Conservation (phyloP, 1,140 invertebrate genomes). For the Ectropis grisescens region DNA sequence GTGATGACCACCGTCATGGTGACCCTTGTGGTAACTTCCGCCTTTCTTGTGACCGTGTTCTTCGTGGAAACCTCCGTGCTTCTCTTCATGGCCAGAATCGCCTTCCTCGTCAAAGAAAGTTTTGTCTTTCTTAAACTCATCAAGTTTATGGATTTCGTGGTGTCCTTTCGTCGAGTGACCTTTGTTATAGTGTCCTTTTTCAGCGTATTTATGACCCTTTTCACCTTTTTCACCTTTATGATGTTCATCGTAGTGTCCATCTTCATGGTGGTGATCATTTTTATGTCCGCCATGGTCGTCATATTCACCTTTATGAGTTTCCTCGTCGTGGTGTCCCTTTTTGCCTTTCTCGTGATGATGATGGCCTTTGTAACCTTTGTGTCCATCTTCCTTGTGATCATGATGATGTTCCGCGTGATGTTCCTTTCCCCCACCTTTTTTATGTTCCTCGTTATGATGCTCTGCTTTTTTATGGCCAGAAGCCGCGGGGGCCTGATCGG, state of each 20-base stretch:
- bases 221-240: slow-evolving; percentile 77
- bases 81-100: slow-evolving; percentile 78
- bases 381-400: slow-evolving; percentile 73
- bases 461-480: slow-evolving; percentile 74
- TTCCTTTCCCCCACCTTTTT: slow-evolving; percentile 70
- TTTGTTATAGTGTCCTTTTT: slow-evolving; percentile 78
- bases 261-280: slow-evolving; percentile 80
- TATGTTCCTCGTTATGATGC: slow-evolving; percentile 69
- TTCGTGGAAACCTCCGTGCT: slow-evolving; percentile 76
- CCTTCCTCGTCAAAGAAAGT: slow-evolving; percentile 82
- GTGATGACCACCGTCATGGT: slow-evolving; percentile 76
- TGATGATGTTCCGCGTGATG: slow-evolving; percentile 63
- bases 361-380: slow-evolving; percentile 76
- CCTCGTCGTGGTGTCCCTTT: slow-evolving; percentile 81
- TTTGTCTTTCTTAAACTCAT: slow-evolving; percentile 75
- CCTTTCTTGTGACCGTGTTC: slow-evolving; percentile 78
- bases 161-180: slow-evolving; percentile 85
- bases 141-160: slow-evolving; percentile 80
- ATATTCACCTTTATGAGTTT: slow-evolving; percentile 78
- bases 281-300: slow-evolving; percentile 80
- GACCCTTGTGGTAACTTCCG: slow-evolving; percentile 76
- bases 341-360: slow-evolving; percentile 78
- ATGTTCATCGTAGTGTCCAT: slow-evolving; percentile 80
- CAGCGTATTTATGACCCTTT: slow-evolving; percentile 74
- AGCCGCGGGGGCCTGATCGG: slow-evolving; percentile 67